phyloP scores from a whole-genome alignment of 1,140 invertebrate genomes.

The Arctopsyche grandis region DNA sequence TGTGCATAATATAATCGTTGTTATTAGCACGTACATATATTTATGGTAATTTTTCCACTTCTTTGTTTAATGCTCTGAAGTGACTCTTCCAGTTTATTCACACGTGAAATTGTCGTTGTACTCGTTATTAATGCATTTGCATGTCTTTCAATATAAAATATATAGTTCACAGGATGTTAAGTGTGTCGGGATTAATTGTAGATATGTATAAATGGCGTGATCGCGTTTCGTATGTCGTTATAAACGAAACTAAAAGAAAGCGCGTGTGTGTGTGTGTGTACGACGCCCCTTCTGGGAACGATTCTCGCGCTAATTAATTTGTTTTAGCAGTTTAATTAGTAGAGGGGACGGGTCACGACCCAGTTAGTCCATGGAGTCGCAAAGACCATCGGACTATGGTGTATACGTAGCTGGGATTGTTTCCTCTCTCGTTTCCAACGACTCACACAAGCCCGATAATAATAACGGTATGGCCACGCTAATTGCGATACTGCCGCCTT shows the following conservation, averaged over 20 bases:
- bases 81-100: too few species aligned
- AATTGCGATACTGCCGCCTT: not conserved
- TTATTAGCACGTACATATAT: too few species aligned
- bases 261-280: not conserved
- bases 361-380: not conserved
- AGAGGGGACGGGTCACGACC: constrained; percentile 12
- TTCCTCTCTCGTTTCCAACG: not conserved
- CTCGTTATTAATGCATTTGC: too few species aligned
- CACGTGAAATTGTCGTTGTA: too few species aligned
- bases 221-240: not conserved
- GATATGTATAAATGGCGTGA: not conserved
- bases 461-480: not conserved
- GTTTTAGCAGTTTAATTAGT: constrained; percentile 14
- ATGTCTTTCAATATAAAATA: too few species aligned
- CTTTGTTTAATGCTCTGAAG: too few species aligned
- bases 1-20: too few species aligned
- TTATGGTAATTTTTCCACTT: too few species aligned
- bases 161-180: too few species aligned
- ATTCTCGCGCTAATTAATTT: constrained; percentile 23
- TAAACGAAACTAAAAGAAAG: not conserved
- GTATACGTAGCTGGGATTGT: not conserved
- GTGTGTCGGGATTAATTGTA: too few species aligned
- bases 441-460: not conserved
- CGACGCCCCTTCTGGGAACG: not conserved
- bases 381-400: not conserved